These are phyloP conservation scores for Collichthys lucidus DNA, from an alignment of 2,113 vertebrate species.

Conservation along the genomic window DNA sequence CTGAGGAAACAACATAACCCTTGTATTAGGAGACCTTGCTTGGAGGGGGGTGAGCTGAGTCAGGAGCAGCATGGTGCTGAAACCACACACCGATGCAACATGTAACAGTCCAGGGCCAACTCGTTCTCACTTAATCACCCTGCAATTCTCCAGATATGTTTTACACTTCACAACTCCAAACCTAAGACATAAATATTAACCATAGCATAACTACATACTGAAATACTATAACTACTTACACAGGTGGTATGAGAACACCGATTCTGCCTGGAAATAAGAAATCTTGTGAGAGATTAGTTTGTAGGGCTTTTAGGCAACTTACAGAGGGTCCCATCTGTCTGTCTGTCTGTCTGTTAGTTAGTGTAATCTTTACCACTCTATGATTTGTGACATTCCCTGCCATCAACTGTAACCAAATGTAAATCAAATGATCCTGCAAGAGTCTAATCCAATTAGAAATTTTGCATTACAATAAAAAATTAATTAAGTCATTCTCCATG, in stretches of 20 bases:
- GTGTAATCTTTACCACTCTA: background rate
- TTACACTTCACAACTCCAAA: background rate
- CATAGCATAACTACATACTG: background rate
- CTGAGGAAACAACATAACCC: background rate
- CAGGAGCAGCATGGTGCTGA: background rate
- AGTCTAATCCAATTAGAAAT: background rate
- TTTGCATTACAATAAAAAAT: background rate
- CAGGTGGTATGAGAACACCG: background rate
- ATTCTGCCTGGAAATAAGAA: background rate
- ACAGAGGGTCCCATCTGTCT: background rate
- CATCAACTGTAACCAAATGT: background rate
- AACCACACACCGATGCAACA: slow-evolving; percentile 6
- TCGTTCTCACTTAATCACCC: background rate
- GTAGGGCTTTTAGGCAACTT: background rate
- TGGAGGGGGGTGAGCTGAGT: background rate
- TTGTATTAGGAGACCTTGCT: background rate
- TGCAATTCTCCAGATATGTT: background rate
- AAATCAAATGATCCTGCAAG: too few species aligned
- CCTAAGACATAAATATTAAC: background rate
- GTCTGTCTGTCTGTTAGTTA: background rate
- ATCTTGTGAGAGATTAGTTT: background rate
- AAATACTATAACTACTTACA: background rate
- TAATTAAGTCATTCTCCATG: background rate
- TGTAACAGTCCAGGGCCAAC: background rate
- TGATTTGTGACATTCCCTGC: too few species aligned